These are phyloP conservation scores for Sphecodes monilicornis DNA, from an alignment of 2,888 invertebrate genomes.

Conservation along the genomic window DNA sequence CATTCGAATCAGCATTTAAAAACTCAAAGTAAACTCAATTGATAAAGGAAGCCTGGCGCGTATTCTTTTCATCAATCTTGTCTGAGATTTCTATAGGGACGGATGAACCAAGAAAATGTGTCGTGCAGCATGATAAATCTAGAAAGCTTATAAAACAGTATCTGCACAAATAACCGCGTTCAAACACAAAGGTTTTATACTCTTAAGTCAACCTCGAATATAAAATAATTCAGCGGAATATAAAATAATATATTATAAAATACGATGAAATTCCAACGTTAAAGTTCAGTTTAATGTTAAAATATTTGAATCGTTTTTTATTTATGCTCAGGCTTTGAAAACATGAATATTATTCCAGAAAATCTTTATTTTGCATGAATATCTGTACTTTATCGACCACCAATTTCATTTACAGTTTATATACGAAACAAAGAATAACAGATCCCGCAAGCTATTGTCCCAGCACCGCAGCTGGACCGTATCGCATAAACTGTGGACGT, in stretches of 20 bases:
- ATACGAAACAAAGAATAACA: not conserved
- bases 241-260: too few species aligned
- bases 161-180: not conserved
- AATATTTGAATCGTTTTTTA: not conserved
- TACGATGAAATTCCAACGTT: not conserved
- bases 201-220: not conserved
- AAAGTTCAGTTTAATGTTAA: not conserved
- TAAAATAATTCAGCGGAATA: too few species aligned
- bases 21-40: conserved; percentile 5
- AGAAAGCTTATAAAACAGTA: not conserved
- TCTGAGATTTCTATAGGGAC: not conserved
- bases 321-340: not conserved
- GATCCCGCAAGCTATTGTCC: not conserved
- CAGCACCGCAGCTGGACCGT: not conserved
- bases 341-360: not conserved
- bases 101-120: not conserved
- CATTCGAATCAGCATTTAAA: not conserved
- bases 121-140: not conserved
- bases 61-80: conserved; percentile 10
- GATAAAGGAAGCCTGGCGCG: not conserved
- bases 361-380: not conserved
- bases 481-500: not conserved
- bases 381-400: not conserved
- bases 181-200: not conserved
- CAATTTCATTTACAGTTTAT: conserved; percentile 4